Evolutionary conservation across 2,797 vertebrate species (phyloP), one percentile per base, ranked within the genome.

Genomic region (Gymnoscopelus braueri): DNA sequence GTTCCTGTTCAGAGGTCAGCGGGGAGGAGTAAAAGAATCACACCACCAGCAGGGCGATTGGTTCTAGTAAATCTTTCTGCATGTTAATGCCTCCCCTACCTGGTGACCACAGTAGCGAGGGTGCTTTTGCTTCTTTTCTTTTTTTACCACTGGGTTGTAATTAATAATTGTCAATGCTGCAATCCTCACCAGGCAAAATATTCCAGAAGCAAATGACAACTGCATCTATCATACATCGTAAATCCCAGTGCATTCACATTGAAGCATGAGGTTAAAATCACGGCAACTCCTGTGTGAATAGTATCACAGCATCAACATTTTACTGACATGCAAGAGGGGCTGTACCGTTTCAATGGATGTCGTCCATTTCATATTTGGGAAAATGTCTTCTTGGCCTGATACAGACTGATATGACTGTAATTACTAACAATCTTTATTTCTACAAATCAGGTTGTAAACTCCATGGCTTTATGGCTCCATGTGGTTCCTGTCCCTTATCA

Each of bases 1-100:
- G 82, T 78, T 86, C 74, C 67, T 70, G 74, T 44, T 74, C 72
- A 47, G 32, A 13, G 74, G 24, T 4, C 15, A 51, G 65, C 39
- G 48, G 56, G 71, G 80, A 57, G 74, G 67, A 50, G 67, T 55
- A 74, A 35, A 54, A 14, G 23, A 59, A 69, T 58, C 77, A 77
- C 60, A 62, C 84, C 84, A 79, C 66, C 48, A 49, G 54, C 13
- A 67, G 63, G 6, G 29, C 10, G 26, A 81, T 60, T 68, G 55
- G 63, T 39, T 52, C 47, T 49, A 65, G 35, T n/a, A 53, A 11
- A 32, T 2, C 11, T 19, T 10, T 44, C 39, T 15, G 51, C 60
- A 29, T 62, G 15, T 10, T 54, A 24, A 66, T 5, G 35, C 6
- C 3, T 39, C 23, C 19, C 9, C 44, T 29, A 15, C 35, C 14